phyloP scores from a whole-genome alignment of 2,888 invertebrate genomes.

The Tribolium freemani region DNA sequence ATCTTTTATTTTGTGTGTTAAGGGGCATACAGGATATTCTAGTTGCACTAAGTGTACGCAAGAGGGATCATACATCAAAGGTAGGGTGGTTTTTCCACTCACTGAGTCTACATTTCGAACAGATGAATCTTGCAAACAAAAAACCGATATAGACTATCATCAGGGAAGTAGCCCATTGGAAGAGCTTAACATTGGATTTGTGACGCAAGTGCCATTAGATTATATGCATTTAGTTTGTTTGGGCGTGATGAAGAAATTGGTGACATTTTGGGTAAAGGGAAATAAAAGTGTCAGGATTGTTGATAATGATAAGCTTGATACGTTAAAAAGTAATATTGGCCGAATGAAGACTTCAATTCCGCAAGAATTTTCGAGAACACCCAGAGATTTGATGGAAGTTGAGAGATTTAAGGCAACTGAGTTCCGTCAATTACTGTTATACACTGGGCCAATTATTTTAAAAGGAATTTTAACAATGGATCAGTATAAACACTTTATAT shows the following conservation, averaged over 20 bases:
- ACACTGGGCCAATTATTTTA: constrained; percentile 50
- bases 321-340: neutral
- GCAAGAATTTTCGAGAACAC: constrained; percentile 50
- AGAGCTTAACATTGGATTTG: constrained; percentile 41
- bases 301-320: neutral
- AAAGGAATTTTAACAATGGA: constrained; percentile 37
- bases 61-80: neutral
- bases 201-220: constrained; percentile 39
- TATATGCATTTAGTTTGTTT: constrained; percentile 45
- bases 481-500: constrained; percentile 47
- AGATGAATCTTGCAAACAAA: constrained; percentile 22
- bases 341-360: constrained; percentile 19
- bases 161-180: constrained; percentile 41
- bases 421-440: constrained; percentile 51
- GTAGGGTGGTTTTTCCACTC: constrained; percentile 22
- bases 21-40: neutral
- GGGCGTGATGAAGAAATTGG: constrained; percentile 45
- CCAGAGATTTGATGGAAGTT: constrained; percentile 47
- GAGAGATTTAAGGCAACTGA: constrained; percentile 51
- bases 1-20: neutral
- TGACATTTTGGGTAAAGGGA: constrained; percentile 35
- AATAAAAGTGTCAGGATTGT: constrained; percentile 3
- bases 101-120: constrained; percentile 18
- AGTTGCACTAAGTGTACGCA: neutral
- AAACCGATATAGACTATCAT: constrained; percentile 43